phyloP scores from a whole-genome alignment of 37 sponge, comb jelly and placozoan genomes.

The Diacarnus erythraeanus region DNA sequence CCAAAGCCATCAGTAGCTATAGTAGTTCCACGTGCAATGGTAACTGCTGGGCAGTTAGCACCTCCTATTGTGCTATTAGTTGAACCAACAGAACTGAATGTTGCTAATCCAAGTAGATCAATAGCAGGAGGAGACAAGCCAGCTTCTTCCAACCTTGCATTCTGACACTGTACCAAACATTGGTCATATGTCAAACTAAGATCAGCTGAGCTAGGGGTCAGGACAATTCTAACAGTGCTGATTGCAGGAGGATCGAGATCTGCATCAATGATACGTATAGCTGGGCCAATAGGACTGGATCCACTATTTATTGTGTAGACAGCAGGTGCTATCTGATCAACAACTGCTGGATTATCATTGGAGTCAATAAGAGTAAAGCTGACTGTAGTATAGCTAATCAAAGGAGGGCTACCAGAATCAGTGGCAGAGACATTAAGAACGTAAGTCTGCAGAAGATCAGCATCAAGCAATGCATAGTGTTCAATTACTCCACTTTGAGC shows the following conservation, averaged over 20 bases:
- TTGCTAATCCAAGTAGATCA: slow-evolving; percentile 30
- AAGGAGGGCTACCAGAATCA: slow-evolving; percentile 51
- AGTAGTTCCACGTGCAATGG: slow-evolving; percentile 12
- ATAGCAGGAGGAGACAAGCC: slow-evolving; percentile 28
- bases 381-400: slow-evolving; percentile 42
- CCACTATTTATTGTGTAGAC: slow-evolving; percentile 10
- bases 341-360: slow-evolving; percentile 51
- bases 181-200: slow-evolving; percentile 7
- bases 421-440: slow-evolving; percentile 44
- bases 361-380: slow-evolving; percentile 41
- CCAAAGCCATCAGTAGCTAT: slow-evolving; percentile 52
- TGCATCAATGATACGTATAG: slow-evolving; percentile 49
- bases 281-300: slow-evolving; percentile 75
- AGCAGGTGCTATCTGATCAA: slow-evolving; percentile 59
- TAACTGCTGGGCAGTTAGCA: slow-evolving; percentile 28
- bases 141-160: slow-evolving; percentile 28
- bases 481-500: slow-evolving; percentile 22
- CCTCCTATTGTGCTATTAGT: slow-evolving; percentile 12
- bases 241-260: slow-evolving; percentile 46
- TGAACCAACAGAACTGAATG: neutral
- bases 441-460: slow-evolving; percentile 20
- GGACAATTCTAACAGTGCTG: slow-evolving; percentile 13
- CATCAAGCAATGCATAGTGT: slow-evolving; percentile 25
- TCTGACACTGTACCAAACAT: slow-evolving; percentile 59
- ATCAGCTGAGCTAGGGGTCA: slow-evolving; percentile 38